Conservation (phyloP, 2,797 vertebrate species). For the Tiaroga cobitis region DNA sequence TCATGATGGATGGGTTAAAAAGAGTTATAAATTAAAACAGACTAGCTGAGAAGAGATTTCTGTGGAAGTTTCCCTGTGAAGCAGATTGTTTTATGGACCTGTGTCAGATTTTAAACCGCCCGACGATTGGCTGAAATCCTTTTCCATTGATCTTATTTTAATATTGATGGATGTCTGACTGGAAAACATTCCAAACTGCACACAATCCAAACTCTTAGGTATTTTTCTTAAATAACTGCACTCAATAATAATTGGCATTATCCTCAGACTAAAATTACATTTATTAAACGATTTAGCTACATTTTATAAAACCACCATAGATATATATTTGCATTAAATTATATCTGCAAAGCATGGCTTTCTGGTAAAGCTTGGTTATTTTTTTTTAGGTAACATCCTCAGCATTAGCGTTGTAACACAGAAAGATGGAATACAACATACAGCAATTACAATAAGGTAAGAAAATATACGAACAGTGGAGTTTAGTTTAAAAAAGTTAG, state of each 20-base stretch:
- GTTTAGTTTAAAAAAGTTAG: not conserved
- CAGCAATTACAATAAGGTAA: not conserved
- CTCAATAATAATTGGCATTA: not conserved
- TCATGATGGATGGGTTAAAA: conserved; percentile 37
- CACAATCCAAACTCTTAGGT: not conserved
- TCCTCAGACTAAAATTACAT: not conserved
- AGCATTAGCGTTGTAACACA: not conserved
- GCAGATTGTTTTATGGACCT: conserved; percentile 37
- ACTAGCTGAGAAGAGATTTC: conserved; percentile 1
- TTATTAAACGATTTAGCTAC: not conserved
- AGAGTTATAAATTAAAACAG: conserved; percentile 15
- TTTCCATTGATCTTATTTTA: conserved; percentile 40
- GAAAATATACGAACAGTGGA: not conserved
- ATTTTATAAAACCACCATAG: not conserved
- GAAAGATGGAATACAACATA: not conserved
- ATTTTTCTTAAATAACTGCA: not conserved
- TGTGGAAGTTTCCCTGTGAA: conserved; percentile 48
- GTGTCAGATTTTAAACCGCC: conserved; percentile 11
- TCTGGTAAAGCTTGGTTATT: not conserved
- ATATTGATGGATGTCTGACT: conserved; percentile 32
- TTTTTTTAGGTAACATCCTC: not conserved
- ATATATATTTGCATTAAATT: not conserved
- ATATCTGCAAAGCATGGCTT: not conserved
- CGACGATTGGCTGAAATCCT: conserved; percentile 15
- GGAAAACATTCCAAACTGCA: conserved; percentile 7